A percentile compares a stretch with the other conserved stretches of the same genome.
These are phyloP conservation scores for Aspidapion aeneum DNA, from an alignment of 2,888 invertebrate genomes.

Conservation along the genomic window DNA sequence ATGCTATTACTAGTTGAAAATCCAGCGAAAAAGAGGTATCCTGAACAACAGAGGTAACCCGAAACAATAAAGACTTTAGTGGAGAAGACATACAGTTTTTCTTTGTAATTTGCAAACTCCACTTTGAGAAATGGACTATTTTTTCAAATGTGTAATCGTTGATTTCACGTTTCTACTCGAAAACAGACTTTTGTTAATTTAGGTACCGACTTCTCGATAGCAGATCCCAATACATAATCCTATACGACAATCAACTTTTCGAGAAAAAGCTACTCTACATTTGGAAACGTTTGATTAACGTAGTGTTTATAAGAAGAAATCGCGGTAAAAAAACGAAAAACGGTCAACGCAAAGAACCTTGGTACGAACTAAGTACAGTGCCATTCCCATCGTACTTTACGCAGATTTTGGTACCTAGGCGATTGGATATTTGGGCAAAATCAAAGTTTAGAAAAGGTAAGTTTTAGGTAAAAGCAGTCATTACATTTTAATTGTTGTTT, in stretches of 20 bases:
- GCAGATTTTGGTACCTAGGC: conserved; percentile 56
- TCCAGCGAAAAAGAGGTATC: no score
- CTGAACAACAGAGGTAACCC: no score
- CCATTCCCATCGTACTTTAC: conserved; percentile 65
- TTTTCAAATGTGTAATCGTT: no score
- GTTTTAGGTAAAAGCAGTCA: conserved; percentile 38
- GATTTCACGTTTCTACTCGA: neutral
- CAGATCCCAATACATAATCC: conserved; percentile 64
- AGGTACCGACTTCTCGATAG: conserved; percentile 69
- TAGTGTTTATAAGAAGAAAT: conserved; percentile 65
- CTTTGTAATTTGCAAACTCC: no score
- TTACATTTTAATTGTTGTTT: no score
- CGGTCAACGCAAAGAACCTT: conserved; percentile 47
- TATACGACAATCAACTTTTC: conserved; percentile 68
- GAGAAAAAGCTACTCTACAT: conserved; percentile 62
- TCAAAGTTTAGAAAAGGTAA: conserved; percentile 56
- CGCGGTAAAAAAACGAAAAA: conserved; percentile 30
- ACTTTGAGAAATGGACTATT: no score
- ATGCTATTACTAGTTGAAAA: no score
- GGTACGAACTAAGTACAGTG: conserved; percentile 70
- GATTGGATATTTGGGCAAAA: conserved; percentile 65
- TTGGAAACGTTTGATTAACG: conserved; percentile 75
- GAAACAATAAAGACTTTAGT: no score
- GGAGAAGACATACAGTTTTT: no score
- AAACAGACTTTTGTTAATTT: conserved; percentile 15